Evolutionary conservation across 2,797 vertebrate genomes (phyloP).

Genomic region (Agapornis canus): DNA sequence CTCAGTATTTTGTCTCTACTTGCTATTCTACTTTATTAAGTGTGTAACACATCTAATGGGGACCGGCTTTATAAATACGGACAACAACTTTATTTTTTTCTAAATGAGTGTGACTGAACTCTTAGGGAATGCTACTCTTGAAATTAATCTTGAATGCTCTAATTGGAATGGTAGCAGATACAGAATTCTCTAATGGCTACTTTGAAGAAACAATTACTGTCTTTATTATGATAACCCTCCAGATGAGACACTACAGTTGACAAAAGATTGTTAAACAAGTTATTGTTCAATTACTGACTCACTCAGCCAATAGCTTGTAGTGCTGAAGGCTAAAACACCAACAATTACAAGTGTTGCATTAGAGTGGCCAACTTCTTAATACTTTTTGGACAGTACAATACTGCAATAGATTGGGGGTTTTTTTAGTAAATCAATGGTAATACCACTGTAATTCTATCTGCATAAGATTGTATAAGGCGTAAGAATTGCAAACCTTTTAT

Average conservation of each 20-base stretch:
- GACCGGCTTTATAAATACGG: not conserved
- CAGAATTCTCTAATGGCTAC: slow-evolving; percentile 36
- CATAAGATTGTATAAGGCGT: not conserved
- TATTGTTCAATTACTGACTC: slow-evolving; percentile 4
- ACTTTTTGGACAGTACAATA: not conserved
- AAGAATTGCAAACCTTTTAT: not conserved
- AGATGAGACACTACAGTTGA: slow-evolving; percentile 36
- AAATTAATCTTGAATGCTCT: slow-evolving; percentile 51
- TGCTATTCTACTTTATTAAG: not conserved
- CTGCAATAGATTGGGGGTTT: not conserved
- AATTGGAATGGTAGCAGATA: slow-evolving; percentile 26
- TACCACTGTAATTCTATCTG: not conserved
- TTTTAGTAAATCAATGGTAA: not conserved
- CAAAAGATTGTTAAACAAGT: slow-evolving; percentile 51
- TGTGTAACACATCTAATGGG: not conserved
- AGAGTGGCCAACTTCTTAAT: not conserved
- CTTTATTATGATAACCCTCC: slow-evolving; percentile 47
- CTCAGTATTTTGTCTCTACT: not conserved
- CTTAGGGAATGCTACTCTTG: not conserved
- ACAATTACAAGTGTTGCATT: not conserved
- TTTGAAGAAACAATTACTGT: slow-evolving; percentile 48
- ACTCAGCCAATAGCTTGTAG: not conserved
- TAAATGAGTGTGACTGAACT: not conserved
- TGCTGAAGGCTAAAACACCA: not conserved
- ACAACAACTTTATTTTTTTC: not conserved